Percentiles rank a stretch among this genome's conserved stretches.
Evolutionary conservation across 2,113 vertebrate species (phyloP).

Genomic region (Cettia cetti): DNA sequence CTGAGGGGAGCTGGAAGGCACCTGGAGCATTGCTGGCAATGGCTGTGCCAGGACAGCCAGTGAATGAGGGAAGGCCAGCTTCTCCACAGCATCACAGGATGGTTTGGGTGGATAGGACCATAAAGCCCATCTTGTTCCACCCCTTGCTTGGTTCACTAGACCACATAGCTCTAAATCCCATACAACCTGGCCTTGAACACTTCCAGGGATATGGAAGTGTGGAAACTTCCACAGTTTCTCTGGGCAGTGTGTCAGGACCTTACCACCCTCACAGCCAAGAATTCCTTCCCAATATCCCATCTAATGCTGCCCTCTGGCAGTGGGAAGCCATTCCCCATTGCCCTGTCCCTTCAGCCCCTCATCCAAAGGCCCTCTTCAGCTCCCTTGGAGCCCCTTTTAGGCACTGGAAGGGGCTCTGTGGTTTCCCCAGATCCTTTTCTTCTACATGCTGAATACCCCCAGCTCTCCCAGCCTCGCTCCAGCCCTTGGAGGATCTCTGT

Average conservation of each 20-base stretch:
- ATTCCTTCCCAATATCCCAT: background rate
- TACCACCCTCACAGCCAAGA: background rate
- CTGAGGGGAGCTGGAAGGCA: background rate
- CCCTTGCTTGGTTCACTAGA: accelerated
- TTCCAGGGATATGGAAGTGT: background rate
- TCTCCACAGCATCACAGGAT: background rate
- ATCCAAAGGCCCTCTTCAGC: background rate
- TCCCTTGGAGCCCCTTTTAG: background rate
- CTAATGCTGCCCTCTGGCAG: background rate
- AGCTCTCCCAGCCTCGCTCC: background rate
- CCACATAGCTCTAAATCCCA: accelerated
- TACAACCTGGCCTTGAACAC: background rate
- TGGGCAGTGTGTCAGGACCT: background rate
- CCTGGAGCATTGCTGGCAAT: accelerated
- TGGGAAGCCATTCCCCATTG: background rate
- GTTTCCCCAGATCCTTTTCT: background rate
- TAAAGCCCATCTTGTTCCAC: background rate
- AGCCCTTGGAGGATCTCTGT: background rate
- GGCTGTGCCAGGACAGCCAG: accelerated
- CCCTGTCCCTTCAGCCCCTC: background rate
- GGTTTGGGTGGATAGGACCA: background rate
- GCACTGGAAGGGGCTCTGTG: background rate
- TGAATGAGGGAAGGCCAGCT: accelerated
- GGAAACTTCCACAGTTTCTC: background rate
- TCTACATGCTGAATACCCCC: background rate